phyloP scores from a whole-genome alignment of 2,113 vertebrate species.

The Prionailurus bengalensis region DNA sequence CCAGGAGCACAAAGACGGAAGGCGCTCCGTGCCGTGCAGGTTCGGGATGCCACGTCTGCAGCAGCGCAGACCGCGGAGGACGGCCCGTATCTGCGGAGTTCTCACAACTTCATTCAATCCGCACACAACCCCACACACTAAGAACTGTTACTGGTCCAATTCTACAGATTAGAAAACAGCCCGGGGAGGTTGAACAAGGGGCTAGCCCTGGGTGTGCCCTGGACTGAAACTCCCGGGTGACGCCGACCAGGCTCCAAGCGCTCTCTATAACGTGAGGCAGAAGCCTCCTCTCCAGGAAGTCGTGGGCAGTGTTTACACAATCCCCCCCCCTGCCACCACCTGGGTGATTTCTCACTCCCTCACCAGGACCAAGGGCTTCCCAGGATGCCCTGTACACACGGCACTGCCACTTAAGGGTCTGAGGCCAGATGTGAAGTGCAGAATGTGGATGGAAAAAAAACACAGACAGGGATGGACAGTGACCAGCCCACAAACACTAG shows the following conservation, averaged over 20 bases:
- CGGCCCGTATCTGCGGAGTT: rapidly evolving
- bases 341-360: background rate
- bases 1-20: background rate
- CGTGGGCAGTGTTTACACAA: background rate
- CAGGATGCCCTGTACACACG: background rate
- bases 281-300: background rate
- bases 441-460: background rate
- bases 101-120: background rate
- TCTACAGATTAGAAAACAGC: background rate
- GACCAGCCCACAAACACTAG: rapidly evolving
- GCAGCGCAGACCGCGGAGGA: background rate
- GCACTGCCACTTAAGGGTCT: background rate
- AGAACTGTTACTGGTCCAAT: rapidly evolving
- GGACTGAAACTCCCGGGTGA: background rate
- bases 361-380: background rate
- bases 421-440: background rate
- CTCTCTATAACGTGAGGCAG: background rate
- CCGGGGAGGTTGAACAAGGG: background rate
- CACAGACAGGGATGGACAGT: background rate
- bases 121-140: background rate
- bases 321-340: too few relatives aligned
- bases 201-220: background rate
- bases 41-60: background rate
- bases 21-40: rapidly evolving
- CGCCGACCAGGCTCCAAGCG: too few relatives aligned